Evolutionary conservation across 30 jellyfish, hydroid and myxozoan genomes (phyloP).

Genomic region (Aurelia coerulea): DNA sequence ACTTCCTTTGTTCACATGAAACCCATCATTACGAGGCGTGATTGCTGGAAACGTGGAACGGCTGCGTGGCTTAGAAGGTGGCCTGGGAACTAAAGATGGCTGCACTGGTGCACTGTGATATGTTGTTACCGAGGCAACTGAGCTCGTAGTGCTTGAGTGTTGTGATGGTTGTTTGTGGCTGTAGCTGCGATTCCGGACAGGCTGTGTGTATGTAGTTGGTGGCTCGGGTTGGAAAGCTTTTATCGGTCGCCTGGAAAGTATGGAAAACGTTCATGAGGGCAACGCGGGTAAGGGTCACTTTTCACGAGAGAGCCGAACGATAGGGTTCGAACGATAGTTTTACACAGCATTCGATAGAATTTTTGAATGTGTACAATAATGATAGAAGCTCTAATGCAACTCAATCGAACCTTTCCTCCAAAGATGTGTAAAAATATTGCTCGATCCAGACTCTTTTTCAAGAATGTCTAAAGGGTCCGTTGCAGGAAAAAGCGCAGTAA

Average conservation of each 20-base stretch:
- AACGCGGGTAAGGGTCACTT: too few species aligned
- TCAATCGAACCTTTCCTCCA: too few species aligned
- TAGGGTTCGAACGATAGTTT: too few species aligned
- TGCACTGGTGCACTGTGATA: constrained; percentile 83
- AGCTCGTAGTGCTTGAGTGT: constrained; percentile 55
- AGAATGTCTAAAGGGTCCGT: too few species aligned
- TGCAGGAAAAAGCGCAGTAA: too few species aligned
- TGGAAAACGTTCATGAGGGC: neutral
- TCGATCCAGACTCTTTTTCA: too few species aligned
- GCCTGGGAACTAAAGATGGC: constrained; percentile 69
- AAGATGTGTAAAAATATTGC: too few species aligned
- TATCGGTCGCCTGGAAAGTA: constrained; percentile 31
- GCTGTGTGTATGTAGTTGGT: constrained; percentile 56
- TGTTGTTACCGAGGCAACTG: constrained; percentile 66
- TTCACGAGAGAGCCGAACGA: too few species aligned
- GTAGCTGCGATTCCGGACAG: constrained; percentile 39
- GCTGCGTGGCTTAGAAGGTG: constrained; percentile 69
- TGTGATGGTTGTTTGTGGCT: constrained; percentile 35
- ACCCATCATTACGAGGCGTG: constrained; percentile 36
- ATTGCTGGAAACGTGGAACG: constrained; percentile 69
- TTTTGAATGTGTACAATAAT: too few species aligned
- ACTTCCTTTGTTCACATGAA: neutral
- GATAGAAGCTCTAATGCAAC: too few species aligned
- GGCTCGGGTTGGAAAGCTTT: constrained; percentile 54
- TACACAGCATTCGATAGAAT: too few species aligned